Evolutionary conservation across 35 echinoderm and acorn worm species (phyloP).

Genomic region (Ophiothrix spiculata): DNA sequence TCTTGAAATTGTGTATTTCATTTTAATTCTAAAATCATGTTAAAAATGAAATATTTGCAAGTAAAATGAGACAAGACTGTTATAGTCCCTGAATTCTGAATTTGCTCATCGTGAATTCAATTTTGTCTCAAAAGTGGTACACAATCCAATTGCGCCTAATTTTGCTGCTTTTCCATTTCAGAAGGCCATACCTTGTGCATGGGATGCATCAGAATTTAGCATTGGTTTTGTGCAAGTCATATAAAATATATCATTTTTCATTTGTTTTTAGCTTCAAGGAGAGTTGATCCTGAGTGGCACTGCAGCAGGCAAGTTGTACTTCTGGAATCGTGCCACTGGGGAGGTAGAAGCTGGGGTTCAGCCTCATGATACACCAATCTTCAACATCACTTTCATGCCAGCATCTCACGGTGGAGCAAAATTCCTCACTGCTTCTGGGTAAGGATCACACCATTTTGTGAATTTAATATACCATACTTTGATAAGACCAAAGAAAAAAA

Average conservation of each 20-base stretch:
- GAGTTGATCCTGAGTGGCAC: conserved; percentile 68
- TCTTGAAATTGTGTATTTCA: too few species aligned
- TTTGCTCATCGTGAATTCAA: not conserved
- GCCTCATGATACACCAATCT: conserved; percentile 49
- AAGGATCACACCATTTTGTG: too few species aligned
- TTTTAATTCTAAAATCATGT: too few species aligned
- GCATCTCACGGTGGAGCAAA: conserved; percentile 34
- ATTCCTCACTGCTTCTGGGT: conserved; percentile 66
- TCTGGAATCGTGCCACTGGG: conserved; percentile 56
- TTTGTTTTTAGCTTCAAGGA: conserved; percentile 50
- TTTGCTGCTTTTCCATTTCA: too few species aligned
- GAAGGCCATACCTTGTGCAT: too few species aligned
- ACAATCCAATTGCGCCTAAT: too few species aligned
- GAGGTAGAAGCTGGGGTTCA: conserved; percentile 68
- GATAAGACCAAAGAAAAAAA: too few species aligned
- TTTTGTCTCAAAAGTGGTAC: not conserved
- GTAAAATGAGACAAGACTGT: too few species aligned
- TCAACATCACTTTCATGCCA: conserved; percentile 64
- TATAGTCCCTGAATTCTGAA: not conserved
- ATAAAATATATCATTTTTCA: not conserved
- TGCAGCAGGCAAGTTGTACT: conserved; percentile 51
- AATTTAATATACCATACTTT: too few species aligned
- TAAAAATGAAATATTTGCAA: too few species aligned
- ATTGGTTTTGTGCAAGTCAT: too few species aligned
- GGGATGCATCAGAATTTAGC: too few species aligned